A percentile compares a stretch with the other conserved stretches of the same genome.
phyloP scores from a whole-genome alignment of 2,888 invertebrate species.

The Dasypogon diadema region DNA sequence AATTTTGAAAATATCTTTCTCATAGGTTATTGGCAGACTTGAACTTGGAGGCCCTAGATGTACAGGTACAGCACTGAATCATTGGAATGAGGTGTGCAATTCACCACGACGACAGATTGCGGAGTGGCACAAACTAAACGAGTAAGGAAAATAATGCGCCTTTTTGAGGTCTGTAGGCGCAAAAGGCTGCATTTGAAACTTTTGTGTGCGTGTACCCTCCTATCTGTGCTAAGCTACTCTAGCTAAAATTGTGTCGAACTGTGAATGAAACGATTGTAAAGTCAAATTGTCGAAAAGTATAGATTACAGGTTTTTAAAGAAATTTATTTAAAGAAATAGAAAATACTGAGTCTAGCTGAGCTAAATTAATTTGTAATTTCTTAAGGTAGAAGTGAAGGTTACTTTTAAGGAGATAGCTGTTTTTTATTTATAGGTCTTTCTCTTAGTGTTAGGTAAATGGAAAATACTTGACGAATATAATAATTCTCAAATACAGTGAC shows the following conservation, averaged over 20 bases:
- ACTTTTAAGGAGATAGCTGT: conserved; percentile 7
- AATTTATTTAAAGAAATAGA: conserved; percentile 35
- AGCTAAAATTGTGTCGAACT: conserved; percentile 10
- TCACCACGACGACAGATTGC: conserved; percentile 98
- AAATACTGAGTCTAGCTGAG: conserved; percentile 31
- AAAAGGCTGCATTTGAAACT: conserved; percentile 10
- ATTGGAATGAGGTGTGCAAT: conserved; percentile 98
- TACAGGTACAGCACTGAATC: conserved; percentile 86
- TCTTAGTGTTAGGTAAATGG: conserved; percentile 15
- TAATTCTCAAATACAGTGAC: background rate
- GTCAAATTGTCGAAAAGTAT: conserved; percentile 39
- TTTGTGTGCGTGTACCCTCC: conserved; percentile 26
- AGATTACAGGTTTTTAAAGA: conserved; percentile 48
- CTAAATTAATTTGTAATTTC: conserved; percentile 39
- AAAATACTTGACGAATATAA: conserved; percentile 32
- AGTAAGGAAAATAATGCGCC: conserved; percentile 71
- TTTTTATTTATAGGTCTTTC: conserved; percentile 22
- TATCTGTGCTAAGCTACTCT: conserved; percentile 14
- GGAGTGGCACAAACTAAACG: conserved; percentile 98
- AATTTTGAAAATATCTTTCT: conserved; percentile 51
- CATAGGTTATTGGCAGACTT: conserved; percentile 92
- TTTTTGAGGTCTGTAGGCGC: background rate
- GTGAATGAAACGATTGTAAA: conserved; percentile 43
- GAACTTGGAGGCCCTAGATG: conserved; percentile 89
- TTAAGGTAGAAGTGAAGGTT: conserved; percentile 29